Conservation (phyloP, 2,797 vertebrate species). For the Sebastolobus alascanus region DNA sequence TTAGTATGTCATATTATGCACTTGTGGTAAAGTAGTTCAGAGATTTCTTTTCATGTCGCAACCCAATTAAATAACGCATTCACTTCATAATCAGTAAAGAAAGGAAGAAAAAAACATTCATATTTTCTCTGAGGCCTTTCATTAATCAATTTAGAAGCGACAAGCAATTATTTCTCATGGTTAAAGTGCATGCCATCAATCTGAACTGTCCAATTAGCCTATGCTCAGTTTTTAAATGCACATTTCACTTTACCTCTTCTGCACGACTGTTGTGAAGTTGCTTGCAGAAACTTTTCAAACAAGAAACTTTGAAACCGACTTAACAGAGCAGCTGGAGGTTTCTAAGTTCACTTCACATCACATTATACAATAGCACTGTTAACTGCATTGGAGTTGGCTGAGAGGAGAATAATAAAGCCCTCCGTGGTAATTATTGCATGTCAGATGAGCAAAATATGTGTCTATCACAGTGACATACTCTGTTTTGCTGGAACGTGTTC, state of each 20-base stretch:
- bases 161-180: constrained; percentile 66
- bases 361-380: constrained; percentile 15
- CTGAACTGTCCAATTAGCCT: constrained; percentile 68
- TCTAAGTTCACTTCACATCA: constrained; percentile 39
- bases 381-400: background rate
- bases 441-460: constrained; percentile 3
- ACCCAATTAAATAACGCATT: constrained; percentile 36
- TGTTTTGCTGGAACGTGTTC: background rate
- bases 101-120: constrained; percentile 20
- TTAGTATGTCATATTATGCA: background rate
- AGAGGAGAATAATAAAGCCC: constrained; percentile 7
- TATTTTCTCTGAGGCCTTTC: constrained; percentile 49
- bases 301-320: constrained; percentile 47
- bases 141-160: constrained; percentile 65
- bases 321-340: constrained; percentile 15
- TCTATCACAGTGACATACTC: background rate
- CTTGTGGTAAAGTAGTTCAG: background rate
- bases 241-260: constrained; percentile 49
- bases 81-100: constrained; percentile 38
- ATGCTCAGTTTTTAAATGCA: constrained; percentile 38
- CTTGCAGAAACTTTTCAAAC: constrained; percentile 43
- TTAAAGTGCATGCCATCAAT: constrained; percentile 68
- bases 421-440: background rate
- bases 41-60: constrained; percentile 9
- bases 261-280: constrained; percentile 39